Evolutionary conservation across 2,797 vertebrate species (phyloP).

Genomic region (Pangasius mekongensis): DNA sequence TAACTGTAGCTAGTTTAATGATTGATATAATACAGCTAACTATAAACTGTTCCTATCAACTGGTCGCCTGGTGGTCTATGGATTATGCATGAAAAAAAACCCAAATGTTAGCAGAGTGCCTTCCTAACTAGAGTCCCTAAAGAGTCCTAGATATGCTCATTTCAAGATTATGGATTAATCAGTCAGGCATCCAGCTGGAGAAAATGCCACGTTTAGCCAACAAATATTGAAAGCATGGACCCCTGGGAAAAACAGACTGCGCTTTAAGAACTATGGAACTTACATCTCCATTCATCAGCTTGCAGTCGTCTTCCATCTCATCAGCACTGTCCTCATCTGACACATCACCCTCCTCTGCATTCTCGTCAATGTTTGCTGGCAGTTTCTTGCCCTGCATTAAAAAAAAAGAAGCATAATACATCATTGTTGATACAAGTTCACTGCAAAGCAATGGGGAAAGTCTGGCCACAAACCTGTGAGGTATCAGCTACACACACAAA

Average conservation of each 20-base stretch:
- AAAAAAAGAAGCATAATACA: neutral
- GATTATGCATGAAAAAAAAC: neutral
- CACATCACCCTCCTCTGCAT: slow-evolving; percentile 95
- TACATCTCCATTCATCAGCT: slow-evolving; percentile 95
- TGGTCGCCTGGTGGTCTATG: neutral
- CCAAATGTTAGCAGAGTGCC: neutral
- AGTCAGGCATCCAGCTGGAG: neutral
- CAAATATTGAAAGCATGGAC: neutral
- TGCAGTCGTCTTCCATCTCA: slow-evolving; percentile 97
- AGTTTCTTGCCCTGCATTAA: slow-evolving; percentile 91
- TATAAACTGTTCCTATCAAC: neutral
- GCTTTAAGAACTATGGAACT: slow-evolving; percentile 60
- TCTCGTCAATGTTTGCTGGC: slow-evolving; percentile 88
- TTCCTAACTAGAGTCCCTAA: neutral
- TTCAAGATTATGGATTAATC: neutral
- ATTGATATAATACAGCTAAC: neutral
- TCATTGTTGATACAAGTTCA: neutral
- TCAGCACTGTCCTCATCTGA: slow-evolving; percentile 98
- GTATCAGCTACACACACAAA: neutral
- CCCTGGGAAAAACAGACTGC: neutral
- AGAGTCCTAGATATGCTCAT: neutral
- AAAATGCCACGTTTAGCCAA: neutral
- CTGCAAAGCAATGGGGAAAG: neutral
- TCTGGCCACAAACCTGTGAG: neutral
- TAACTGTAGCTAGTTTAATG: neutral